These are phyloP conservation scores for Pinctada fucata DNA, from an alignment of 2,888 invertebrate genomes.

Conservation along the genomic window DNA sequence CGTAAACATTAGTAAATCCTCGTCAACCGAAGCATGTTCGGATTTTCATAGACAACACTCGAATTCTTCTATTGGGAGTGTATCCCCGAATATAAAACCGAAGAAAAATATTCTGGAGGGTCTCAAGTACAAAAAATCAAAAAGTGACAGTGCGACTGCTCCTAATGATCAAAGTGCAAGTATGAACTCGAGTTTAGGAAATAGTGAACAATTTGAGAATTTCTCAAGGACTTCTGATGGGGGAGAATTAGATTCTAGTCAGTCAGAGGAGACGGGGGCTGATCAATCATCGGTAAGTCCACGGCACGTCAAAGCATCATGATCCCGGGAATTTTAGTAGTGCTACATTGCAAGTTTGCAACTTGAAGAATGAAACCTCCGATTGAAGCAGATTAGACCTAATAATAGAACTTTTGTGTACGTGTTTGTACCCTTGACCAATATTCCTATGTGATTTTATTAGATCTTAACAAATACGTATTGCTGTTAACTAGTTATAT, in stretches of 20 bases:
- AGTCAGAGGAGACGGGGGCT: conserved; percentile 20
- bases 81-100: conserved; percentile 75
- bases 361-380: too few species aligned
- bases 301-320: conserved; percentile 38
- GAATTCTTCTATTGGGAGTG: conserved; percentile 17
- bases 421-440: neutral
- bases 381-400: neutral
- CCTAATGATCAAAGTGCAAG: conserved; percentile 1
- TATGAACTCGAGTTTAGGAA: neutral
- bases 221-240: conserved; percentile 24
- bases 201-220: conserved; percentile 11
- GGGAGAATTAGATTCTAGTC: conserved; percentile 15
- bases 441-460: neutral
- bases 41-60: conserved; percentile 22
- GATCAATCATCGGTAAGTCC: conserved; percentile 38
- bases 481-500: too few species aligned
- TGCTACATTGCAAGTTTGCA: neutral
- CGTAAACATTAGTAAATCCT: neutral
- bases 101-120: conserved; percentile 81
- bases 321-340: conserved; percentile 28
- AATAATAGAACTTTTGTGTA: neutral
- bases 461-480: neutral
- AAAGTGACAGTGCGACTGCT: conserved; percentile 67
- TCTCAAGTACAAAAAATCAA: conserved; percentile 81
- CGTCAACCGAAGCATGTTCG: conserved; percentile 26